These are phyloP conservation scores for Incurvaria masculella DNA, from an alignment of 2,888 invertebrate species.

Conservation along the genomic window DNA sequence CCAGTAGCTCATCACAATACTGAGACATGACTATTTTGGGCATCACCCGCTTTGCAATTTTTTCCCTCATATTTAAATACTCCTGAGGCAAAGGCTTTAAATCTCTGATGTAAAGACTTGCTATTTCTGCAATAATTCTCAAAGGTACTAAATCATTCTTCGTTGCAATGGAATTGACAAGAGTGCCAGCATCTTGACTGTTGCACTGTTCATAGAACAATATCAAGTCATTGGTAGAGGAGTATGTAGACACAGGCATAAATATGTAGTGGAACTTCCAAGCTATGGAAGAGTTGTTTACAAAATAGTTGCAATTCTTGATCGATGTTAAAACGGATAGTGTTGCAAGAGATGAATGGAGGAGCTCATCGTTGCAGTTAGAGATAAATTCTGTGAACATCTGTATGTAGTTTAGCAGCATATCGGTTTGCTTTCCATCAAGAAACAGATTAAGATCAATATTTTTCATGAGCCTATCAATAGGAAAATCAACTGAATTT, in stretches of 20 bases:
- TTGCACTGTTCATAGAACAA: constrained; percentile 23
- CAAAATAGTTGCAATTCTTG: constrained; percentile 27
- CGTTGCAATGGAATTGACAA: not conserved
- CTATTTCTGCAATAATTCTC: constrained; percentile 20
- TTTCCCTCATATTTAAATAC: constrained; percentile 20
- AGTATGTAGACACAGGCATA: constrained; percentile 38
- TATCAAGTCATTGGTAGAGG: constrained; percentile 36
- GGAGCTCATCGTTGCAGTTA: constrained; percentile 35
- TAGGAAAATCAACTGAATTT: not conserved
- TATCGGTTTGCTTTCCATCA: not conserved
- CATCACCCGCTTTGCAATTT: constrained; percentile 28
- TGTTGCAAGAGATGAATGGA: constrained; percentile 22
- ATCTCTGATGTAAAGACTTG: not conserved
- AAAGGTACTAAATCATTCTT: constrained; percentile 30
- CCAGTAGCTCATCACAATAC: constrained; percentile 37
- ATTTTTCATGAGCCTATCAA: not conserved
- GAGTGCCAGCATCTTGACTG: constrained; percentile 1
- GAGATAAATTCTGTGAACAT: constrained; percentile 1
- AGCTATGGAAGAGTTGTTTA: constrained; percentile 38
- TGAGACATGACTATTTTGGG: constrained; percentile 32
- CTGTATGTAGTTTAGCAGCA: not conserved
- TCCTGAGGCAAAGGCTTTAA: not conserved
- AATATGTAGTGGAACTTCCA: constrained; percentile 50
- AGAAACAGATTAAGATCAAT: not conserved
- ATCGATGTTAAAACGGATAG: not conserved